Base-by-base conservation (phyloP, 1,140 invertebrate species). In the Drosophila insularis region DNA sequence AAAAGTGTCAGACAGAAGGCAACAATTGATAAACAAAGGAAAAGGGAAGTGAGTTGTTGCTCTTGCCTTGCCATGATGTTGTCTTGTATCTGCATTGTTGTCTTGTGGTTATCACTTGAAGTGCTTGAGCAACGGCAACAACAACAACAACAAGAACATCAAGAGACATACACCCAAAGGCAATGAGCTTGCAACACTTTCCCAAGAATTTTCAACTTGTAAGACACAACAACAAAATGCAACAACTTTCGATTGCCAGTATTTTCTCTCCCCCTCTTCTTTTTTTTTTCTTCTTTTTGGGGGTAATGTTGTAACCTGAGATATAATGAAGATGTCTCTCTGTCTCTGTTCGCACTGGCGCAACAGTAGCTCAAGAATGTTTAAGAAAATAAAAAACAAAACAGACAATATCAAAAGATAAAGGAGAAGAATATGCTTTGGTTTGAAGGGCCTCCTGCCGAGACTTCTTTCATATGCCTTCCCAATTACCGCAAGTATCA, bases 331-430 rank as follows among this genome's bases (percentile, higher is more conserved):
- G 81, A 69, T 77, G 71, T 81, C 74, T 59, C 46, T 60, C 43
- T 53, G 11, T 23, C 6, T 21, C 27, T 61, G 46, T 19, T 2
- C 19, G 64, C n/a, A 43, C 32, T 27, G 60, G 74, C 68, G 74
- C 75, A 87, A 86, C 82, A 86, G 82, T 79, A 86, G 82, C 82
- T 71, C 61, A 59, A 80, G 71, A 86, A 70, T 78, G 69, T 86
- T 82, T 75, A 35, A 27, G 27, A 27, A 6, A 27, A 27, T 21
- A 21, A 35, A 7, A 35, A 5, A 35, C 8, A 64, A 72, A 21
- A 35, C 32, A 35, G 10, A 35, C 8, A 64, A 72, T 70, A 54
- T 64, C 17, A 21, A 19, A 50, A 21, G 17, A 50, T 46, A 10
- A 46, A 46, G 43, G 17, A 54, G 31, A 19, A 27, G 37, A 43